A percentile compares a stretch with the other conserved stretches of the same genome.
These are phyloP conservation scores for Argyrosomus japonicus DNA, from an alignment of 2,113 vertebrate species.

Conservation along the genomic window DNA sequence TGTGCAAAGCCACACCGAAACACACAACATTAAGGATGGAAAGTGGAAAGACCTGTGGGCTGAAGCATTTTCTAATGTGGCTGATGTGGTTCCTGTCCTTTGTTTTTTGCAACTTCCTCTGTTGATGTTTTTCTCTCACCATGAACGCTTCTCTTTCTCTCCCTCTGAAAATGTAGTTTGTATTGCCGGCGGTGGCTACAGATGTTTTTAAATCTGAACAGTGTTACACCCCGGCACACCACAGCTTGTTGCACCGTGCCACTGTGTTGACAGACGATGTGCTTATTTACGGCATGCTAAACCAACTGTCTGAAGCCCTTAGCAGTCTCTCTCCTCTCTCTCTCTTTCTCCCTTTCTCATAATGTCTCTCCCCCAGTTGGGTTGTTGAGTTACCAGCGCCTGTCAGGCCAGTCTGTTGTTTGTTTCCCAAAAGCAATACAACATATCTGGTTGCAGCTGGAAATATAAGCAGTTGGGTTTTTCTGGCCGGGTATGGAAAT, in stretches of 20 bases:
- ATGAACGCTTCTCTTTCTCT: constrained; percentile 21
- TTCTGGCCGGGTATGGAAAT: constrained; percentile 61
- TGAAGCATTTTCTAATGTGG: not conserved
- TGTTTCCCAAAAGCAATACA: constrained; percentile 71
- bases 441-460: constrained; percentile 71
- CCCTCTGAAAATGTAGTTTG: constrained; percentile 32
- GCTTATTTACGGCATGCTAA: constrained; percentile 75
- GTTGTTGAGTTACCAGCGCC: constrained; percentile 49
- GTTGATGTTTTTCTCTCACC: constrained; percentile 26
- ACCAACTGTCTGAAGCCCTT: constrained; percentile 59
- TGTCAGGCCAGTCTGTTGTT: constrained; percentile 65
- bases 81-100: constrained; percentile 22
- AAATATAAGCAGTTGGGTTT: constrained; percentile 65
- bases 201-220: constrained; percentile 56
- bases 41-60: constrained; percentile 36
- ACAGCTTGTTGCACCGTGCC: constrained; percentile 45
- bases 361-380: constrained; percentile 33
- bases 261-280: constrained; percentile 68
- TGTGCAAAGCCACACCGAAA: not conserved
- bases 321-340: constrained; percentile 34
- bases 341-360: constrained; percentile 16
- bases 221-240: constrained; percentile 41
- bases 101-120: constrained; percentile 9
- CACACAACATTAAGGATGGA: constrained; percentile 1
- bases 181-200: constrained; percentile 43